Evolutionary conservation across 1,140 invertebrate species (phyloP).

Genomic region (Aphaenogaster ashmeadi): DNA sequence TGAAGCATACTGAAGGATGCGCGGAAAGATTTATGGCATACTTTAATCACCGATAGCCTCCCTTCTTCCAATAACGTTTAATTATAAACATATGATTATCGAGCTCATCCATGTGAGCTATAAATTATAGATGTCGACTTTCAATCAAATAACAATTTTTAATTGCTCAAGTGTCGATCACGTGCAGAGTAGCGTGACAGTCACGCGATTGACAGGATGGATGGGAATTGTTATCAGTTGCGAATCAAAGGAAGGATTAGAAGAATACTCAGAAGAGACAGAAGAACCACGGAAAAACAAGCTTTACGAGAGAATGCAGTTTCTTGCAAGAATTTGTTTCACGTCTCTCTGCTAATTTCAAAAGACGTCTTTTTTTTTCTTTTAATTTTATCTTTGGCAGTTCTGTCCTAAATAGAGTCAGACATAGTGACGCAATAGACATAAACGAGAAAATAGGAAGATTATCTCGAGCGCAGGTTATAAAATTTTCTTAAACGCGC

Average conservation of each 20-base stretch:
- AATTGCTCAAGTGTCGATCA: conserved; percentile 56
- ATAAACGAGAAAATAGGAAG: background rate
- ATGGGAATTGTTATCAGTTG: background rate
- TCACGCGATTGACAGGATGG: background rate
- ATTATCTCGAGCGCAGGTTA: background rate
- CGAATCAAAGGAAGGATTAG: background rate
- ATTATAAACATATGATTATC: conserved; percentile 47
- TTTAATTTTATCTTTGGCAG: background rate
- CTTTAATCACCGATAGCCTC: conserved; percentile 2
- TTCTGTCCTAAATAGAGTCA: background rate
- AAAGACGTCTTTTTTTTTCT: background rate
- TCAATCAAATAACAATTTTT: conserved; percentile 42
- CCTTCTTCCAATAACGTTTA: background rate
- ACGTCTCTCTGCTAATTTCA: background rate
- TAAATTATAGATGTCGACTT: conserved; percentile 35
- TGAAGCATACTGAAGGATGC: background rate
- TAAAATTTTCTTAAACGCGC: conserved; percentile 6
- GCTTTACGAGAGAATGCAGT: background rate
- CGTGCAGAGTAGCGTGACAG: background rate
- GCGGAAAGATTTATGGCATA: conserved; percentile 13
- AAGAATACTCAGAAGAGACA: background rate
- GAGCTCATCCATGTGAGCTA: background rate
- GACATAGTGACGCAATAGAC: background rate
- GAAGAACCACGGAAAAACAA: background rate
- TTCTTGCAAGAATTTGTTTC: background rate